Evolutionary conservation across 2,888 invertebrate genomes (phyloP), one percentile per base, ranked within the genome.

Genomic region (Drepanosiphum platanoidis): DNA sequence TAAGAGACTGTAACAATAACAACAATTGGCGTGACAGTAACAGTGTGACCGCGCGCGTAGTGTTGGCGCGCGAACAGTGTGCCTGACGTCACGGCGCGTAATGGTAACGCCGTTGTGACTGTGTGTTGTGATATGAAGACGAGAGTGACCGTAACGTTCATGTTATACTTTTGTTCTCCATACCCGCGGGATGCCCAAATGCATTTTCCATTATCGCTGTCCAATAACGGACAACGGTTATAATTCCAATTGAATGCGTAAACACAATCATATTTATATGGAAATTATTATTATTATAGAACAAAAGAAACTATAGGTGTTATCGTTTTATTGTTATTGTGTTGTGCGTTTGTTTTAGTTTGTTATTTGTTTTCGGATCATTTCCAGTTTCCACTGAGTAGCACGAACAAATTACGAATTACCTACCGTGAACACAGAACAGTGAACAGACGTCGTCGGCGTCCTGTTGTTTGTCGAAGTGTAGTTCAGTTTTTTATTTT

Each of bases 191-290:
- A 71, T 70, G 70, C 34, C 52, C n/a, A 3, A 68, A 80, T 70
- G 36, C 58, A 13, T 81, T 70, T 39, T 68, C 68, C 75, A 68
- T 77, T 84, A 84, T 84, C 84, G 84, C 30, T 58, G 74, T 58
- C 68, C 83, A 84, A 84, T 84, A 77, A 84, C 84, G 84, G 84
- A 84, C 77, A 77, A 84, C 84, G 84, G 84, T 84, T 84, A 84
- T 68, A 84, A 77, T 75, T 84, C 83, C 83, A 84, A 84, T 84
- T 77, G 77, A 58, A 84, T 58, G 52, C 68, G 75, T 84, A 84
- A 77, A 77, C 77, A 84, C 39, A 68, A 75, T 83, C 11, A 34
- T 27, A 70, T n/a, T n/a, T n/a, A n/a, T n/a, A n/a, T n/a, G n/a
- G n/a, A n/a, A n/a, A 61, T 36, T 52, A 74, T 74, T 77, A 81